Base-by-base conservation (phyloP, 2,113 vertebrate genomes). In the Rhinolophus ferrumequinum region DNA sequence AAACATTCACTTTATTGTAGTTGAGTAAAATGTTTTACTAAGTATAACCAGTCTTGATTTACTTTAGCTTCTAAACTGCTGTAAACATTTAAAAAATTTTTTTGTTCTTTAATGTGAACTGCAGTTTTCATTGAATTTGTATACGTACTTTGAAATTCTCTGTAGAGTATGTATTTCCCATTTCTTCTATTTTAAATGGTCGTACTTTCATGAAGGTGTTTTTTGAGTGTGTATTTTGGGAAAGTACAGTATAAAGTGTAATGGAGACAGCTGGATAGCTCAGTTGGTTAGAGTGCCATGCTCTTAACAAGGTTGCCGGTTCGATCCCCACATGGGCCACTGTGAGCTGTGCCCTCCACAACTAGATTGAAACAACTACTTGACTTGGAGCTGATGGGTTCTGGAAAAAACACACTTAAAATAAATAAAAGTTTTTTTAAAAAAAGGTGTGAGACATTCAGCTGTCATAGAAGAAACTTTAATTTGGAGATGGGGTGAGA, bases 81-180 rank as follows among this genome's bases (percentile, higher is more conserved):
- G 47, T 90, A 90, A 89, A 84, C 67, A 38, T 82, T 88, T 26
- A 6, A 24, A 64, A 11, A 41, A 86, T 56, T n/a, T 47, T 47
- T 84, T 87, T 89, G 13, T 93, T 89, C 35, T 96, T 47, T 58
- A 56, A 0, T 90, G 84, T 94, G 38, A 96, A 18, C 80, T 96
- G 60, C 72, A 94, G 47, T 96, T 96, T 81, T 80, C 80, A 90
- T 84, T 94, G 60, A 26, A 33, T 87, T 67, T 77, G 67, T 96
- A 4, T 88, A 44, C 41, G 41, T 44, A 44, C 44, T 94, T 93
- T 62, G 83, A 94, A 94, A 62, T 85, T 92, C n/a, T 95, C 8
- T 70, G 19, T 95, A 35, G 50, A 70, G 19, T 79, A 14, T 70
- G 11, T 87, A 14, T 92, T 93, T 93, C 52, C 26, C 13, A 64